Percentiles rank a stretch among this genome's conserved stretches.
These are phyloP conservation scores for Drosophila prosaltans DNA, from an alignment of 1,140 invertebrate genomes.

Conservation along the genomic window DNA sequence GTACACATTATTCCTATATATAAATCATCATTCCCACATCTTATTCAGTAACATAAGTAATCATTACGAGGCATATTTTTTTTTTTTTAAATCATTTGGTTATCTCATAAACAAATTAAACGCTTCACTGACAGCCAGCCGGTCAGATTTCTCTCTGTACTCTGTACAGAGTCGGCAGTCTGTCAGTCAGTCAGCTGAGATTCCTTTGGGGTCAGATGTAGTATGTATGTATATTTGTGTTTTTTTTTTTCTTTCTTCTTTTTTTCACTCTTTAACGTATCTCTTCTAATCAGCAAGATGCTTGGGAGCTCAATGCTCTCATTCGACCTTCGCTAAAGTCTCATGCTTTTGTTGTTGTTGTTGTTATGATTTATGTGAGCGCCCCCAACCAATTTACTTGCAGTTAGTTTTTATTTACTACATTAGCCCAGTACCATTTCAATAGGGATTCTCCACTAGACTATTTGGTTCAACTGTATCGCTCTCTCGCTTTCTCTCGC, in stretches of 20 bases:
- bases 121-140: conserved; percentile 45
- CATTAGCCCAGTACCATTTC: not conserved
- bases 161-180: not conserved
- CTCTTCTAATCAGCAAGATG: conserved; percentile 16
- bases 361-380: conserved; percentile 48
- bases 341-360: conserved; percentile 19
- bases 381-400: conserved; percentile 39
- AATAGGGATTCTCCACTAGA: conserved; percentile 5
- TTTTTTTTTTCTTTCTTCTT: too few relatives aligned
- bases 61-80: conserved; percentile 15
- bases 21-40: conserved; percentile 4
- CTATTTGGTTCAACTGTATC: conserved; percentile 1
- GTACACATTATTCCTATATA: not conserved
- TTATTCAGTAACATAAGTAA: conserved; percentile 10
- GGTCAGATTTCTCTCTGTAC: not conserved
- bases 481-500: not conserved
- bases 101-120: conserved; percentile 55
- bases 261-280: conserved; percentile 19
- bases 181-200: conserved; percentile 33
- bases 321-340: conserved; percentile 16
- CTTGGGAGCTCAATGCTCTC: conserved; percentile 15
- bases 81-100: conserved; percentile 35
- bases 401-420: conserved; percentile 46
- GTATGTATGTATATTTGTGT: not conserved
- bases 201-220: conserved; percentile 29